These are phyloP conservation scores for Polyodon spathula DNA, from an alignment of 2,113 vertebrate genomes.

Conservation along the genomic window DNA sequence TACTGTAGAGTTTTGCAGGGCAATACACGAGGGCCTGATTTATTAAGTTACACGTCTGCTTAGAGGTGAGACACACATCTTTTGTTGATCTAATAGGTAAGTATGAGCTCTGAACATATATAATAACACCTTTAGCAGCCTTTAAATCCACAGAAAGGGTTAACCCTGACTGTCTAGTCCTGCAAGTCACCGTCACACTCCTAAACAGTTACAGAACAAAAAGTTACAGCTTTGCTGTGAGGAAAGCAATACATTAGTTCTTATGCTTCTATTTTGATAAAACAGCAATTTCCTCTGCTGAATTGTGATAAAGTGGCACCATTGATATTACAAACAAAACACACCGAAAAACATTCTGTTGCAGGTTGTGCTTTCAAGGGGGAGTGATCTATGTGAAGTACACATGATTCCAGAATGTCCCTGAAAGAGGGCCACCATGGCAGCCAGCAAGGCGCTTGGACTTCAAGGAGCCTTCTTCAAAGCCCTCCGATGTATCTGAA, in stretches of 20 bases:
- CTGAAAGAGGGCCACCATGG: constrained; percentile 62
- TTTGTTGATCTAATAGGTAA: too few relatives aligned
- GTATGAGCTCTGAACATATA: too few relatives aligned
- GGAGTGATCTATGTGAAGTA: constrained; percentile 34
- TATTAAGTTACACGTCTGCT: too few relatives aligned
- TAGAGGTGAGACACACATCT: too few relatives aligned
- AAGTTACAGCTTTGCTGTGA: not conserved
- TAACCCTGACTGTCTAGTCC: not conserved
- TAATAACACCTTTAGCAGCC: too few relatives aligned
- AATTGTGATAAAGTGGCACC: constrained; percentile 20
- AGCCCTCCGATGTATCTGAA: constrained; percentile 67
- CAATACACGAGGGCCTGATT: too few relatives aligned
- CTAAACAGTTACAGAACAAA: constrained; percentile 1
- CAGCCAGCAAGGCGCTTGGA: constrained; percentile 57
- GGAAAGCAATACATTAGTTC: constrained; percentile 16
- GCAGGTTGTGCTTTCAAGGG: constrained; percentile 38
- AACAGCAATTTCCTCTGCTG: constrained; percentile 20
- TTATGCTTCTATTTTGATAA: constrained; percentile 18
- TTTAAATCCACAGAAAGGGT: not conserved
- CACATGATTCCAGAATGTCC: constrained; percentile 51
- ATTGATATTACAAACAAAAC: constrained; percentile 20
- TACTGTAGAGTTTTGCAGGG: too few relatives aligned
- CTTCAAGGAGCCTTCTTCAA: constrained; percentile 75
- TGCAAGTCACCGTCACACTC: constrained; percentile 5
- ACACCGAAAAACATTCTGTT: constrained; percentile 13